phyloP scores from a whole-genome alignment of 1,140 invertebrate genomes.

The Teleogryllus occipitalis region DNA sequence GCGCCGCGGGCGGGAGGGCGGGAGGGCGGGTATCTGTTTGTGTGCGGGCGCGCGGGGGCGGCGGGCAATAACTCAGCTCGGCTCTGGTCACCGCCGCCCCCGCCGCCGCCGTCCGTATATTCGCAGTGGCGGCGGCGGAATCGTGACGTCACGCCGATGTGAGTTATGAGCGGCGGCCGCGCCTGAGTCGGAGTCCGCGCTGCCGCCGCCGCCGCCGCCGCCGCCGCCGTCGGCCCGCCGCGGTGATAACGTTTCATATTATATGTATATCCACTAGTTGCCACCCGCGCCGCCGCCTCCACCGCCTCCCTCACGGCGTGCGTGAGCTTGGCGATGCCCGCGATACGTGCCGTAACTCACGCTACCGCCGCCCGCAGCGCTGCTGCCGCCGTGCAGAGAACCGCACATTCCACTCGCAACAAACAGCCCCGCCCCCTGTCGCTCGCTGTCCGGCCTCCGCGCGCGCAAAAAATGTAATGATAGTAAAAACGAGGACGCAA shows the following conservation, averaged over 20 bases:
- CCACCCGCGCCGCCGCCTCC: not conserved
- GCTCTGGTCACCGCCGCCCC: not conserved
- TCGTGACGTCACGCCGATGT: not conserved
- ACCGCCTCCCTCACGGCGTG: not conserved
- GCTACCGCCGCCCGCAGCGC: not conserved
- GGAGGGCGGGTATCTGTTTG: not conserved
- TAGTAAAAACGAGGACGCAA: not conserved
- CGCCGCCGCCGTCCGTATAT: not conserved
- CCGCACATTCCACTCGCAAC: not conserved
- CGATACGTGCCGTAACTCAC: not conserved
- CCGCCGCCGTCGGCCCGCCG: too few species aligned
- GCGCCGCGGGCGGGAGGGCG: too few species aligned
- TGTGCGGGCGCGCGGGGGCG: too few species aligned
- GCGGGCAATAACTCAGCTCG: not conserved
- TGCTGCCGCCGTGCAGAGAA: not conserved
- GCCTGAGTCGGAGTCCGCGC: not conserved
- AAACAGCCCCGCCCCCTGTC: not conserved
- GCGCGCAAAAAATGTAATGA: not conserved
- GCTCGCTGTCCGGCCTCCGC: not conserved
- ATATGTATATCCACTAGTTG: not conserved
- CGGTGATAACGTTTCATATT: conserved; percentile 4
- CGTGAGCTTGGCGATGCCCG: not conserved
- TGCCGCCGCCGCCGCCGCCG: too few species aligned
- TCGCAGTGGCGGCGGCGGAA: not conserved
- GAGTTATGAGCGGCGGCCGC: not conserved